Percentiles rank a stretch among this genome's conserved stretches.
These are phyloP conservation scores for Gavia stellata DNA, from an alignment of 2,113 vertebrate species.

Conservation along the genomic window DNA sequence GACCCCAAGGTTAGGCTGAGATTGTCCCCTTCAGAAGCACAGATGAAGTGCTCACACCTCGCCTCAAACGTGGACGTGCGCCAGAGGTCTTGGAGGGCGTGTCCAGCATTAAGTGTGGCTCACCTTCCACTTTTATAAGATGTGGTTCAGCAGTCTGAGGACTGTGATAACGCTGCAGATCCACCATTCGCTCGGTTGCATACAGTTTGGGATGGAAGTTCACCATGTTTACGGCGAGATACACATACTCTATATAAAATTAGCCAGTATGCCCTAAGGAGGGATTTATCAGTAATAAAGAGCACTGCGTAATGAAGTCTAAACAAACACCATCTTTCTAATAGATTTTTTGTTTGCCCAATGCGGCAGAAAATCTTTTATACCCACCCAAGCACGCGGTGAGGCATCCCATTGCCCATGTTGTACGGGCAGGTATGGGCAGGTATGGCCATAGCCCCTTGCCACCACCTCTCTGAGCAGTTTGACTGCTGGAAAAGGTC, in stretches of 20 bases:
- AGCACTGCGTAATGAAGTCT: not conserved
- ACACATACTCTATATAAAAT: accelerated
- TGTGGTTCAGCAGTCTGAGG: not conserved
- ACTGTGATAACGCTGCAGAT: not conserved
- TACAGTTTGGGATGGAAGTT: not conserved
- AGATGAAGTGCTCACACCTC: not conserved
- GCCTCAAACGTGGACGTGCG: accelerated
- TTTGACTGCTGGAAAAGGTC: not conserved
- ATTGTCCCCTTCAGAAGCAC: not conserved
- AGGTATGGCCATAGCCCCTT: not conserved
- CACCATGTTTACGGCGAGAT: accelerated
- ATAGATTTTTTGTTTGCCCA: not conserved
- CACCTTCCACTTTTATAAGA: accelerated
- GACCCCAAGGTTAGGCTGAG: not conserved
- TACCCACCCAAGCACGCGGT: accelerated
- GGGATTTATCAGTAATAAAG: not conserved
- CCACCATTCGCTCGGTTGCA: accelerated
- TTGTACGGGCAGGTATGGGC: accelerated
- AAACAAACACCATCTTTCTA: not conserved
- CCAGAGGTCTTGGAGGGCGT: not conserved
- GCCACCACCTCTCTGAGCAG: not conserved
- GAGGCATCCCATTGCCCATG: not conserved
- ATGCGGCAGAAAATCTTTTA: not conserved
- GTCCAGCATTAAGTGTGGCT: accelerated
- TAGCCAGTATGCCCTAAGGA: accelerated